Base-by-base conservation (phyloP, 2,113 vertebrate genomes). In the Albula goreensis region DNA sequence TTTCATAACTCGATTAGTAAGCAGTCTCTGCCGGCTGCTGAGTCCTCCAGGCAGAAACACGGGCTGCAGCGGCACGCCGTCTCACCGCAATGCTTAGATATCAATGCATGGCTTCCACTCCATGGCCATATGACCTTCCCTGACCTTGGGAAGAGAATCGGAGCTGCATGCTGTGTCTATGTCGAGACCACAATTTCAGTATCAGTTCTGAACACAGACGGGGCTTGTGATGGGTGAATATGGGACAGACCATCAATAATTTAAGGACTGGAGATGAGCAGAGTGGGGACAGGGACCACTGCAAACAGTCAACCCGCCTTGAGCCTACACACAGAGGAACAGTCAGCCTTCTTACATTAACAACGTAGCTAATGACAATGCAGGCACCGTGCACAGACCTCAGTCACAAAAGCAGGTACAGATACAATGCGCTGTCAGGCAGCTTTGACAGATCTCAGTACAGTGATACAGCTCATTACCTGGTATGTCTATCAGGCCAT, bases 1-100 rank as follows among this genome's bases (percentile, higher is more conserved):
- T 74, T 81, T 82, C 17, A 50, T 56, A 41, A 17, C 74, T 90
- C 70, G 88, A 89, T 88, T 74, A 89, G 85, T 89, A 57, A 89
- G 56, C 83, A 81, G 81, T 15, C 66, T 84, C 57, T 83, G 82
- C 50, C n/a, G 10, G 70, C 63, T 9, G n/a, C 70, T 2, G 6
- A 25, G 22, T 74, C 70, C 70, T 31, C 22, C 11, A 74, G n/a
- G 70, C n/a, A 2, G 25, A 10, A 22, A 6, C 63, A 70, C 17
- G 3, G 19, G 17, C 19, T 70, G 63, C 63, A 70, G 63, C 19
- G 22, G 22, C 5, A 22, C 63, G 17, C n/a, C 63, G n/a, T 70
- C 6, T 70, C 17, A 70, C 63, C 4, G 22, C 22, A 4, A 17
- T 6, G 8, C 63, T 22, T 4, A 5, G 17, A 70, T 22, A 22